A percentile compares a stretch with the other conserved stretches of the same genome.
phyloP scores from a whole-genome alignment of 2,888 invertebrate genomes.

The Zygothrica quintamaculata region DNA sequence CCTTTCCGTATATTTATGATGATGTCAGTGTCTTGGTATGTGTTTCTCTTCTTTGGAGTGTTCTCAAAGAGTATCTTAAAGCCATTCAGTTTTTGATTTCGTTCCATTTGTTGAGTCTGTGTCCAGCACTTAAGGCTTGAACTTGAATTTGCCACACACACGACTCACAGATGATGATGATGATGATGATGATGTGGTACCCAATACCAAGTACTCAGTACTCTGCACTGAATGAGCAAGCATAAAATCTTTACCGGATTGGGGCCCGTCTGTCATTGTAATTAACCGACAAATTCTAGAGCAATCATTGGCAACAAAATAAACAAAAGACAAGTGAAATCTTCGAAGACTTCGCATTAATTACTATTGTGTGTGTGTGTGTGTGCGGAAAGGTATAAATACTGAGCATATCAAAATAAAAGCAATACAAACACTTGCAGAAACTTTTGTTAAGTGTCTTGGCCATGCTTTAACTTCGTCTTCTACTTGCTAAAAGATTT shows the following conservation, averaged over 20 bases:
- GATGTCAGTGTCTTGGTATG: conserved; percentile 57
- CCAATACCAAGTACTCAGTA: conserved; percentile 1
- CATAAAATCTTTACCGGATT: conserved; percentile 28
- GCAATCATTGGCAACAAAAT: conserved; percentile 58
- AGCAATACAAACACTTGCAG: conserved; percentile 42
- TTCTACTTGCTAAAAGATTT: conserved; percentile 33
- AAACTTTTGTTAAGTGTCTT: conserved; percentile 36
- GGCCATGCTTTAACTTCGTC: conserved; percentile 25
- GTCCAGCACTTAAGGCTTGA: conserved; percentile 56
- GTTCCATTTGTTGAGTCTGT: conserved; percentile 30
- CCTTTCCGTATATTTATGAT: no score
- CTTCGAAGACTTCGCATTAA: conserved; percentile 65
- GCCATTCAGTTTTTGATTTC: conserved; percentile 1
- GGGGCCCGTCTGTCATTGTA: conserved; percentile 38
- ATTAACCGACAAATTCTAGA: conserved; percentile 74
- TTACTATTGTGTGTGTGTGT: conserved; percentile 32
- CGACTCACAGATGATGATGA: conserved; percentile 23
- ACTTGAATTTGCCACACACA: conserved; percentile 66
- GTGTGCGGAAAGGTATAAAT: conserved; percentile 11
- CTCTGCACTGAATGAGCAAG: conserved; percentile 49
- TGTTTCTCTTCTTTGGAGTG: conserved; percentile 11
- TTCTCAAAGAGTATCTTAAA: conserved; percentile 6
- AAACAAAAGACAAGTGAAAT: conserved; percentile 72
- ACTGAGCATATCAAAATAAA: conserved; percentile 39
- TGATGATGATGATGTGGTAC: conserved; percentile 12